Base-by-base conservation (phyloP, 1,140 invertebrate genomes). In the Chlorops oryzae region DNA sequence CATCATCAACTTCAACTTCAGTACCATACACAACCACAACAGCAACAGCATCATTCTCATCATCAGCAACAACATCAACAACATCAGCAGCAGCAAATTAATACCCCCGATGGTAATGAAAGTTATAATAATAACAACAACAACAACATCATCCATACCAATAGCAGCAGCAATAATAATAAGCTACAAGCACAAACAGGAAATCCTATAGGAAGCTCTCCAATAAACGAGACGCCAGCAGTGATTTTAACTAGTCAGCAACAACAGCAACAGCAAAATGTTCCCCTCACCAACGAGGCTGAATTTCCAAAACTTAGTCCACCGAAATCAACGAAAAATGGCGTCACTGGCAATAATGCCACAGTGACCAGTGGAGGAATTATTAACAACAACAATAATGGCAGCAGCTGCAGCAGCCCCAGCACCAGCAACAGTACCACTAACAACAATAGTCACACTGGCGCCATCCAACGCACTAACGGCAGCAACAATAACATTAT, bases 201-300 rank as follows among this genome's bases (percentile, higher is more conserved):
- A 32, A 17, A 34, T 57, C 51, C 57, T 57, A 58, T 61, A 46
- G 65, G 65, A 49, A 67, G 62, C 48, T 69, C 77, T 70, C 59
- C 74, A 69, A 47, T 76, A 62, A 53, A 74, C 63, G 45, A 78
- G 70, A 57, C 73, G 53, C 59, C 66, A 35, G 54, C 62, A 51
- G 64, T 70, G 51, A 70, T 70, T 62, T 59, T 68, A 27, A 70
- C 66, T 70, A 70, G 60, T 65, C 65, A 62, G 21, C 56, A 59
- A 39, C 58, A 62, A 25, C 59, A 59, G 37, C 62, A 59, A 24
- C 58, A 61, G 17, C 56, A 61, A 37, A 69, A 69, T 50, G 61
- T 66, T 44, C 60, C 64, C 22, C 47, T 70, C 21, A 63, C 62
- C 40, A 70, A 69, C 20, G 69, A 72, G 51, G 57, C 66, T 0